Conservation (phyloP, 2,113 vertebrate species). For the Tupaia chinensis region DNA sequence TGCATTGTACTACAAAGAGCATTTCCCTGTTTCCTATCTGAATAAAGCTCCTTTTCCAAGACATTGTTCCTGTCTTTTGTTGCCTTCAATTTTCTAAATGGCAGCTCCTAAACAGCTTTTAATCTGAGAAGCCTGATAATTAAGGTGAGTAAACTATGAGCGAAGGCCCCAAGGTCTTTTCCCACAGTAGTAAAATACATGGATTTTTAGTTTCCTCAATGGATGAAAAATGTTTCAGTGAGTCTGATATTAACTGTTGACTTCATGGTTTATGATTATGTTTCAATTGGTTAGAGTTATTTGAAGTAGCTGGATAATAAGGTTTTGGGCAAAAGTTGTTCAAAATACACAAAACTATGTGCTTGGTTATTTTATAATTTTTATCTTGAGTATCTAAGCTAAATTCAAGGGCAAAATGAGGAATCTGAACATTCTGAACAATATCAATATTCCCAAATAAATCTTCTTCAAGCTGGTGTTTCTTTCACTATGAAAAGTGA, state of each 20-base stretch:
- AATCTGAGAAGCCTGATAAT: constrained; percentile 13
- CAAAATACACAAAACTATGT: not conserved
- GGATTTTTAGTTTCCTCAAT: not conserved
- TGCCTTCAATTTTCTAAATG: not conserved
- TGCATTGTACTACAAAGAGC: not conserved
- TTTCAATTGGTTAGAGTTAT: not conserved
- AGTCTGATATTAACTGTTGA: not conserved
- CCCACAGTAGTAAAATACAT: not conserved
- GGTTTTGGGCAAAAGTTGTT: not conserved
- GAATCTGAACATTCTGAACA: not conserved
- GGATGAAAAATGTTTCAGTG: not conserved
- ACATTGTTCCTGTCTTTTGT: not conserved
- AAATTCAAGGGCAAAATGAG: not conserved
- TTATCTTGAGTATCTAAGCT: not conserved
- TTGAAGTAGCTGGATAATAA: not conserved
- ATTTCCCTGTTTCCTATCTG: not conserved
- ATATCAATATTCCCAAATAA: not conserved
- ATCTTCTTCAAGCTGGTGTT: not conserved
- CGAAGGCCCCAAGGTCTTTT: not conserved
- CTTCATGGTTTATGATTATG: not conserved
- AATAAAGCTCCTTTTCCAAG: not conserved
- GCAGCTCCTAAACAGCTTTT: not conserved
- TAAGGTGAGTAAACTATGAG: not conserved
- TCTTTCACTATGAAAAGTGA: constrained; percentile 29
- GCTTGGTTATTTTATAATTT: not conserved